Conservation (phyloP, 2,113 vertebrate genomes). For the Pholis gunnellus region DNA sequence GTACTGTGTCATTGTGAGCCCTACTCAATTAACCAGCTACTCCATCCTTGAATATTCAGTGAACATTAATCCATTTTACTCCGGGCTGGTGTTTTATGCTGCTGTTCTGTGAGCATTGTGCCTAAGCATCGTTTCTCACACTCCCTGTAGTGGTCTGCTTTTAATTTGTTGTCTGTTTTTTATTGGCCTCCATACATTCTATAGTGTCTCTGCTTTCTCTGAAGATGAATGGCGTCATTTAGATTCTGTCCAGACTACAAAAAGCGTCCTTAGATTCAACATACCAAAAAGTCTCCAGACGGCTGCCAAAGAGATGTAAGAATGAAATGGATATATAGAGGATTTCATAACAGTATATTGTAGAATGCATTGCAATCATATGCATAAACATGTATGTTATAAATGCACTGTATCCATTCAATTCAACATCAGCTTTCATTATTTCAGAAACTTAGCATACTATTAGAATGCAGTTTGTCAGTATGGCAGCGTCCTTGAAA, state of each 20-base stretch:
- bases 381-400: neutral
- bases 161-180: conserved; percentile 45
- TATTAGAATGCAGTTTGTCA: neutral
- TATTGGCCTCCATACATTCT: conserved; percentile 3
- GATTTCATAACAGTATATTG: neutral
- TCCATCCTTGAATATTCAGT: conserved; percentile 13
- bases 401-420: neutral
- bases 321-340: neutral
- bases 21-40: conserved; percentile 17
- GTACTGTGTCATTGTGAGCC: conserved; percentile 22
- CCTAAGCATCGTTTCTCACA: neutral
- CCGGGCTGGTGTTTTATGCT: neutral
- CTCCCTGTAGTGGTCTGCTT: conserved; percentile 13
- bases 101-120: conserved; percentile 12
- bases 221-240: conserved; percentile 20
- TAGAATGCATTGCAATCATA: neutral
- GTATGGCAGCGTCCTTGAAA: conserved; percentile 11
- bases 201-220: conserved; percentile 16
- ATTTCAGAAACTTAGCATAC: neutral
- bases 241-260: conserved; percentile 20
- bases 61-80: conserved; percentile 19
- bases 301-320: neutral
- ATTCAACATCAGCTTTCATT: neutral
- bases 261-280: neutral
- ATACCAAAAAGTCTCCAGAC: neutral